phyloP scores from a whole-genome alignment of 2,113 vertebrate species.

The Aramus guarauna region DNA sequence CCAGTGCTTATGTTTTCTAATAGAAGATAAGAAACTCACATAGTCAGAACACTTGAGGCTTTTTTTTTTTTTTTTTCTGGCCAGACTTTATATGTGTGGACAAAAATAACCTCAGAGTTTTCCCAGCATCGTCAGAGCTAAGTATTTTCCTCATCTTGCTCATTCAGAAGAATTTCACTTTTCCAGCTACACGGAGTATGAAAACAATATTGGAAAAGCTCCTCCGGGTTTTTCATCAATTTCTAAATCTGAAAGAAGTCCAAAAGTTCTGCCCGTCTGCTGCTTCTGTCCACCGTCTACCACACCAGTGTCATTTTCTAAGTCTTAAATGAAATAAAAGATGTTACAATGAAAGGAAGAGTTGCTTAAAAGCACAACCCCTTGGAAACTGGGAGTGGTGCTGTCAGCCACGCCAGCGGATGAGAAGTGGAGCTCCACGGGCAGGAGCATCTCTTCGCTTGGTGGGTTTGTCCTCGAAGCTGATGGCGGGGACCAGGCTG shows the following conservation, averaged over 20 bases:
- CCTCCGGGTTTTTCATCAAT: background rate
- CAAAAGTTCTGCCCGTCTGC: background rate
- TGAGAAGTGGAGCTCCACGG: accelerated
- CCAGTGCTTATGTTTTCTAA: conserved; percentile 9
- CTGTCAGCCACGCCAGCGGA: background rate
- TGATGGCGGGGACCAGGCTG: background rate
- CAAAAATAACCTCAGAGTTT: conserved; percentile 54
- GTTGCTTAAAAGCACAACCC: background rate
- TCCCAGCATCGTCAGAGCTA: conserved; percentile 31
- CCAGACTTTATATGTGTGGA: background rate
- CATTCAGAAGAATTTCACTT: conserved; percentile 54
- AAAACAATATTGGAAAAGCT: conserved; percentile 17
- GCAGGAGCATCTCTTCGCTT: accelerated
- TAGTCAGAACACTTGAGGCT: background rate
- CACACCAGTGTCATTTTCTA: background rate
- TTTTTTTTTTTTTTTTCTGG: background rate
- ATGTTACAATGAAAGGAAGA: conserved; percentile 22
- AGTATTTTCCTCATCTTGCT: conserved; percentile 37
- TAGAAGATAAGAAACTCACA: conserved; percentile 24
- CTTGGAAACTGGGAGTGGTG: background rate
- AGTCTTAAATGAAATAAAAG: background rate
- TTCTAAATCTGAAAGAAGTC: background rate
- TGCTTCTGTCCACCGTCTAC: background rate
- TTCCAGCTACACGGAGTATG: conserved; percentile 2
- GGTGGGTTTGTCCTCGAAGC: background rate